phyloP scores from a whole-genome alignment of 1,140 invertebrate genomes.

The Cydia strobilella region DNA sequence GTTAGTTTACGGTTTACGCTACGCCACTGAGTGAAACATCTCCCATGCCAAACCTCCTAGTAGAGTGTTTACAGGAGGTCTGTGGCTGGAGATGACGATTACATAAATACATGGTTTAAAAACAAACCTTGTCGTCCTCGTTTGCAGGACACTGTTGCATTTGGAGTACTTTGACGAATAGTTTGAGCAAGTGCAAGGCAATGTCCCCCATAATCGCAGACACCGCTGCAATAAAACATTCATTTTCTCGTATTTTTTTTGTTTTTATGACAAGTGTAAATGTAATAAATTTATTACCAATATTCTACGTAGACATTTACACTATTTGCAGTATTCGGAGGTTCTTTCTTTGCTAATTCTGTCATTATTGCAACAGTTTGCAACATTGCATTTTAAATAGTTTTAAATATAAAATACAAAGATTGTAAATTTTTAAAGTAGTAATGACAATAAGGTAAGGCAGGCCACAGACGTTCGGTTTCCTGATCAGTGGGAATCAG shows the following conservation, averaged over 20 bases:
- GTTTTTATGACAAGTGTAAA: neutral
- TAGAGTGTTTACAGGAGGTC: too few relatives aligned
- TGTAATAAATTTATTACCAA: slow-evolving; percentile 62
- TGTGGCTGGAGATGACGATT: neutral
- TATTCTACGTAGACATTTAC: slow-evolving; percentile 76
- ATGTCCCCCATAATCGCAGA: slow-evolving; percentile 83
- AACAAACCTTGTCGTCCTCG: slow-evolving; percentile 81
- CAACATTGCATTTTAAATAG: too few relatives aligned
- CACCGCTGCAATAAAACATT: slow-evolving; percentile 73
- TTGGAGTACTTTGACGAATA: slow-evolving; percentile 79
- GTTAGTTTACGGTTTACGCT: too few relatives aligned
- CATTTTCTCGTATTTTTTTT: neutral
- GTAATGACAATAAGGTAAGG: neutral
- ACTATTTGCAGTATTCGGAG: neutral
- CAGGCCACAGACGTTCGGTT: too few relatives aligned
- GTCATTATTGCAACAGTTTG: neutral
- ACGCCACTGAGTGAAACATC: too few relatives aligned
- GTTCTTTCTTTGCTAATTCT: slow-evolving; percentile 27
- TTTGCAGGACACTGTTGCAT: slow-evolving; percentile 79
- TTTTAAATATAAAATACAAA: neutral
- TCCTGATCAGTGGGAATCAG: too few relatives aligned
- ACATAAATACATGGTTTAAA: slow-evolving; percentile 33
- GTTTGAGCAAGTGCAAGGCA: slow-evolving; percentile 81
- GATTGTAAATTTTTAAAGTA: neutral
- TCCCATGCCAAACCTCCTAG: too few relatives aligned